Conservation (phyloP, 1,140 invertebrate species). For the Eciton burchellii region DNA sequence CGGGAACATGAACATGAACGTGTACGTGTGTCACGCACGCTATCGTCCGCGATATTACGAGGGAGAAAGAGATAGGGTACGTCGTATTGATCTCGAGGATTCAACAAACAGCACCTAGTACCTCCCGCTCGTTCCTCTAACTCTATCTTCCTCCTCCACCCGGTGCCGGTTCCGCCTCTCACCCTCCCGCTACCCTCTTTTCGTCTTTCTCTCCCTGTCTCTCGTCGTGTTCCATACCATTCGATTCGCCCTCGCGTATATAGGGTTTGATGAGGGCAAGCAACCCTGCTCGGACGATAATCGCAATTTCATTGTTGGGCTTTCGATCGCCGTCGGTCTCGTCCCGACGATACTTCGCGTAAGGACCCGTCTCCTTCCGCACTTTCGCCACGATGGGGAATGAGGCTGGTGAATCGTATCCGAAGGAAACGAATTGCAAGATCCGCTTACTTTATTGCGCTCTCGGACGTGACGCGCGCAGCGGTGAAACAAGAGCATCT, state of each 20-base stretch:
- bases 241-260: slow-evolving; percentile 64
- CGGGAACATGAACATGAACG: slow-evolving; percentile 19
- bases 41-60: slow-evolving; percentile 62
- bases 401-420: background rate
- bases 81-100: slow-evolving; percentile 84
- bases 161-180: slow-evolving; percentile 39
- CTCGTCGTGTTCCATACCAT: slow-evolving; percentile 68
- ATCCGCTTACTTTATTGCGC: background rate
- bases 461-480: background rate
- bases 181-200: slow-evolving; percentile 51
- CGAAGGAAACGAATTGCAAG: slow-evolving; percentile 15
- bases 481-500: background rate
- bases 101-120: slow-evolving; percentile 84
- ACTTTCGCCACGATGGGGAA: slow-evolving; percentile 7
- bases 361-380: slow-evolving; percentile 39
- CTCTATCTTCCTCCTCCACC: slow-evolving; percentile 72
- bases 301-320: slow-evolving; percentile 59
- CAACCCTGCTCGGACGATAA: slow-evolving; percentile 58
- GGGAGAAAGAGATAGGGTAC: slow-evolving; percentile 73
- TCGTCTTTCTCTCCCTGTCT: slow-evolving; percentile 61
- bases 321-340: slow-evolving; percentile 25
- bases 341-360: slow-evolving; percentile 27
- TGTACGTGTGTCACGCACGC: slow-evolving; percentile 56
- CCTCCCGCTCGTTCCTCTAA: slow-evolving; percentile 76
- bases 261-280: slow-evolving; percentile 64